These are phyloP conservation scores for Mythimna vitellina DNA, from an alignment of 2,888 invertebrate species.

Conservation along the genomic window DNA sequence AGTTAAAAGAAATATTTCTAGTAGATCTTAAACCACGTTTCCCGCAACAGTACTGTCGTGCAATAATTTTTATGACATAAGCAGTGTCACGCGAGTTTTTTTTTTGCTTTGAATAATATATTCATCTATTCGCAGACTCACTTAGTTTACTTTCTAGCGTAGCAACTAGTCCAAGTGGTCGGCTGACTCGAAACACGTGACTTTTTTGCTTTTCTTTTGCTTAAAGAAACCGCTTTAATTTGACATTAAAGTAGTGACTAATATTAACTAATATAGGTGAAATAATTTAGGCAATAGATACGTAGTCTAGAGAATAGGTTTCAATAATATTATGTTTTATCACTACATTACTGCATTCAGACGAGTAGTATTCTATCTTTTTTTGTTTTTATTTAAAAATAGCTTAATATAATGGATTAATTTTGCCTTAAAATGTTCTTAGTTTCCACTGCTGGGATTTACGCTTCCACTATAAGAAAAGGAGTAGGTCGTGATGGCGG, in stretches of 20 bases:
- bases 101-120: constrained; percentile 13
- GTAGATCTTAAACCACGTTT: background rate
- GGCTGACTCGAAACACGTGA: constrained; percentile 12
- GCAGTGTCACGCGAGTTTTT: constrained; percentile 33
- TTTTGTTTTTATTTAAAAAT: background rate
- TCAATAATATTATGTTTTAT: background rate
- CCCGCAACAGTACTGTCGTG: constrained; percentile 21
- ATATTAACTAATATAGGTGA: background rate
- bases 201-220: background rate
- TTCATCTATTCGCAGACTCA: constrained; percentile 13
- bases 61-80: constrained; percentile 30
- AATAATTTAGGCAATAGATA: background rate
- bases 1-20: background rate
- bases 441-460: too few species aligned
- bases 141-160: constrained; percentile 32
- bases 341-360: background rate
- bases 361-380: background rate
- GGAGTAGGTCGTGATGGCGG: too few species aligned
- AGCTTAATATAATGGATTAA: too few species aligned
- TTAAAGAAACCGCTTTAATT: background rate
- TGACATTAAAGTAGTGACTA: background rate
- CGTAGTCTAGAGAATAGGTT: background rate
- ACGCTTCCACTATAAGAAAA: too few species aligned
- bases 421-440: too few species aligned
- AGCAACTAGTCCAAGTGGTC: constrained; percentile 1